These are phyloP conservation scores for Perccottus glenii DNA, from an alignment of 2,113 vertebrate genomes.

Conservation along the genomic window DNA sequence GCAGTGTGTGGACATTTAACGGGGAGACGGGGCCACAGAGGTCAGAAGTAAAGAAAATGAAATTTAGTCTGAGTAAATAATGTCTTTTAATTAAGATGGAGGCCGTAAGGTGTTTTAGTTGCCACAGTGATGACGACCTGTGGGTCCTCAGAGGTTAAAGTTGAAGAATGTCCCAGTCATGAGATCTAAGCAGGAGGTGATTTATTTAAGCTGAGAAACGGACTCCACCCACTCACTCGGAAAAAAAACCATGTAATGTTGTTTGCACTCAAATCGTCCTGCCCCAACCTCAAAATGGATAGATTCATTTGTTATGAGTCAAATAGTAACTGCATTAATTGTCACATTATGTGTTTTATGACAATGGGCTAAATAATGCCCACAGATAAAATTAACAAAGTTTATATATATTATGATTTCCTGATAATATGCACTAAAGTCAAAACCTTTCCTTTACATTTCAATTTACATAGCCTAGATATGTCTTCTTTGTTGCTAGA, in stretches of 20 bases:
- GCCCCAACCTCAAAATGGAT: no score
- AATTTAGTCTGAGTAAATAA: slow-evolving; percentile 63
- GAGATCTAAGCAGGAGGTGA: slow-evolving; percentile 62
- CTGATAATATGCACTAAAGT: no score
- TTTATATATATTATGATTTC: no score
- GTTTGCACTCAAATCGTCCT: neutral
- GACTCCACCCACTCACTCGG: slow-evolving; percentile 14
- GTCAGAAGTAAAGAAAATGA: slow-evolving; percentile 59
- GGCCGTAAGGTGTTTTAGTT: slow-evolving; percentile 42
- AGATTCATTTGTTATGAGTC: no score
- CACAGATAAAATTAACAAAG: no score
- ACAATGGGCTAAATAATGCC: no score
- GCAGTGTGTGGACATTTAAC: slow-evolving; percentile 37
- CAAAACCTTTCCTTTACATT: no score
- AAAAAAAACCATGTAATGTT: slow-evolving; percentile 35
- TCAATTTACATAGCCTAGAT: no score
- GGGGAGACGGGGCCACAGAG: slow-evolving; percentile 20
- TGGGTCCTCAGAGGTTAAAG: slow-evolving; percentile 51
- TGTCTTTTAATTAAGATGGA: slow-evolving; percentile 71
- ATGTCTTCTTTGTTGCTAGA: no score
- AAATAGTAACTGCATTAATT: no score
- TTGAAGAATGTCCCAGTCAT: slow-evolving; percentile 67
- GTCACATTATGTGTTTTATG: no score
- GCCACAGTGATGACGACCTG: slow-evolving; percentile 59
- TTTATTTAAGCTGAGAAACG: slow-evolving; percentile 26